Evolutionary conservation across 2,888 invertebrate genomes (phyloP), one percentile per base, ranked within the genome.

Genomic region (Melanotus villosus): DNA sequence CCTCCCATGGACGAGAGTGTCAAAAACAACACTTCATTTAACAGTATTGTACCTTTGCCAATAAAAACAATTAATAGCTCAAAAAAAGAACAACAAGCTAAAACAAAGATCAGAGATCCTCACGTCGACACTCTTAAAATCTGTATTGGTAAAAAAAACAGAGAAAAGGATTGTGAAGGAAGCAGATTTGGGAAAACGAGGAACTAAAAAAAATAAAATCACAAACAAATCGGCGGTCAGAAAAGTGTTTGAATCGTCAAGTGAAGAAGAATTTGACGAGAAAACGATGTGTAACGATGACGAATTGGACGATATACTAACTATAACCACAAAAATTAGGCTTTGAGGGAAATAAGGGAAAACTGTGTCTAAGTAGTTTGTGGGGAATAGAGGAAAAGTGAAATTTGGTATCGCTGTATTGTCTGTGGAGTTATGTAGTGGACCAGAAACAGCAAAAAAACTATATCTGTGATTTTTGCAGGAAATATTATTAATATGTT

Each of bases 91-190:
- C 18, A 16, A 45, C 18, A 45, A 45, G 14, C 45, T 5, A 45
- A 52, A 52, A 52, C 52, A 52, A 52, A 23, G 52, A 26, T 52
- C 52, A 26, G 52, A 52, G 9, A 26, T n/a, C 26, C 30, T 52
- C 30, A 26, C 21, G 30, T 26, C 10, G 14, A 52, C 52, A 30
- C n/a, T 12, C 7, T 30, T 23, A 30, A 52, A 26, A 26, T 30
- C 12, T 30, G 12, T n/a, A 12, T 26, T 26, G 32, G 30, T 26
- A 52, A 30, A 52, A 52, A 52, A 52, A 50, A 14, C 23, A 9
- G 7, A n/a, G 30, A 52, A 52, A 26, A 52, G n/a, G 32, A 52
- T 41, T 41, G 41, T 7, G 14, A 52, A 52, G 6, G 10, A 52
- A 52, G 14, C 45, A 45, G 21, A 45, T 45, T 3, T 21, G 18